Conservation (phyloP, 2,888 invertebrate genomes). For the Cacoxenus indagator region DNA sequence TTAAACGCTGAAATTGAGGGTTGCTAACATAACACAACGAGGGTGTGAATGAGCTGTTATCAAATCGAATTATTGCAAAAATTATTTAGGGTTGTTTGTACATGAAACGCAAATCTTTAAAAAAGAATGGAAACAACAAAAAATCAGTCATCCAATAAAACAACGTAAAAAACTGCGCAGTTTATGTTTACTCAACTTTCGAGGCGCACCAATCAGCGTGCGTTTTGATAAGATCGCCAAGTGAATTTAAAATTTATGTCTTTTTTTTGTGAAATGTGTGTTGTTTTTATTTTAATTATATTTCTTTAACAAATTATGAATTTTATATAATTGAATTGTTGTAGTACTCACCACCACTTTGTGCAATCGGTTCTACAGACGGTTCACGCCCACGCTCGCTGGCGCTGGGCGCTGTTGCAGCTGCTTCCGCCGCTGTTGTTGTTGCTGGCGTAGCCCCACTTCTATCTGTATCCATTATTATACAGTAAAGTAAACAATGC, state of each 20-base stretch:
- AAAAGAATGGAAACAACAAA: conserved; percentile 36
- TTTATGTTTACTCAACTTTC: conserved; percentile 33
- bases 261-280: neutral
- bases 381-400: neutral
- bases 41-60: conserved; percentile 17
- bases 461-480: conserved; percentile 7
- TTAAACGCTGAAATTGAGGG: no score
- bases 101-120: conserved; percentile 31
- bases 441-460: conserved; percentile 9
- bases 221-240: conserved; percentile 55
- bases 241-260: neutral
- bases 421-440: conserved; percentile 15
- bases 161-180: conserved; percentile 52
- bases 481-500: no score
- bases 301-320: neutral
- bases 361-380: neutral
- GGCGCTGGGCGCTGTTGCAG: neutral
- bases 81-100: conserved; percentile 46
- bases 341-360: neutral
- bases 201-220: conserved; percentile 48
- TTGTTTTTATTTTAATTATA: neutral
- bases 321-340: neutral
- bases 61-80: conserved; percentile 10
- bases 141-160: conserved; percentile 10
- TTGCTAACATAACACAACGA: conserved; percentile 4